phyloP scores from a whole-genome alignment of 2,113 vertebrate species.

The Eptesicus fuscus region DNA sequence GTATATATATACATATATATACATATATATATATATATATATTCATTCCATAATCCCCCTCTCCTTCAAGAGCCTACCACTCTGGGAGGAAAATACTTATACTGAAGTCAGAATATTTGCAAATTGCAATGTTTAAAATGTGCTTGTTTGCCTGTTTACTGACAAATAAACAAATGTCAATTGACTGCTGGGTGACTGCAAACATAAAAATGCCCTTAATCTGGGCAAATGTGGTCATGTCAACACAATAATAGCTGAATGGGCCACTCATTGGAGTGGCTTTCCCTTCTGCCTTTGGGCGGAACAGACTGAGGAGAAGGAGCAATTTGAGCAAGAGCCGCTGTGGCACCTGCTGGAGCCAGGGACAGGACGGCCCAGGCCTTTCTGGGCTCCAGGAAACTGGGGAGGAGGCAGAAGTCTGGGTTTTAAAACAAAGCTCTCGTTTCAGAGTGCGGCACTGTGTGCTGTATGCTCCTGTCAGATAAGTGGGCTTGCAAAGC shows the following conservation, averaged over 20 bases:
- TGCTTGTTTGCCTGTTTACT: neutral
- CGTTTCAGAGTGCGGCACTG: constrained; percentile 46
- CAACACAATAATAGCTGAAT: neutral
- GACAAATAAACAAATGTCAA: neutral
- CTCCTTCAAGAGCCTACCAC: neutral
- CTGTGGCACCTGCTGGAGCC: neutral
- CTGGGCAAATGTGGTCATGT: neutral
- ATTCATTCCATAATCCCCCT: neutral
- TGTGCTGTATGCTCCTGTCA: constrained; percentile 67
- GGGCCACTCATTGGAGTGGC: neutral
- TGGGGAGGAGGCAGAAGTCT: constrained; percentile 17
- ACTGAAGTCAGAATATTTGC: neutral
- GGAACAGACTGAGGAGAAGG: neutral
- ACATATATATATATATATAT: too few species aligned
- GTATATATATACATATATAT: too few species aligned
- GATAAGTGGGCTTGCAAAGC: constrained; percentile 67
- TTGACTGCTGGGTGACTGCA: neutral
- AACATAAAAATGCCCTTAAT: neutral
- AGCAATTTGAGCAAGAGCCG: neutral
- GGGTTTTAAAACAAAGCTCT: constrained; percentile 71
- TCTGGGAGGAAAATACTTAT: neutral
- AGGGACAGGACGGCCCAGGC: neutral
- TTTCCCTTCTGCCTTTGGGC: neutral
- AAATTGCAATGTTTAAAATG: neutral
- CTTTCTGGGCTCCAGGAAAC: constrained; percentile 27